phyloP scores from a whole-genome alignment of 2,888 invertebrate genomes.

The Callinectes sapidus region DNA sequence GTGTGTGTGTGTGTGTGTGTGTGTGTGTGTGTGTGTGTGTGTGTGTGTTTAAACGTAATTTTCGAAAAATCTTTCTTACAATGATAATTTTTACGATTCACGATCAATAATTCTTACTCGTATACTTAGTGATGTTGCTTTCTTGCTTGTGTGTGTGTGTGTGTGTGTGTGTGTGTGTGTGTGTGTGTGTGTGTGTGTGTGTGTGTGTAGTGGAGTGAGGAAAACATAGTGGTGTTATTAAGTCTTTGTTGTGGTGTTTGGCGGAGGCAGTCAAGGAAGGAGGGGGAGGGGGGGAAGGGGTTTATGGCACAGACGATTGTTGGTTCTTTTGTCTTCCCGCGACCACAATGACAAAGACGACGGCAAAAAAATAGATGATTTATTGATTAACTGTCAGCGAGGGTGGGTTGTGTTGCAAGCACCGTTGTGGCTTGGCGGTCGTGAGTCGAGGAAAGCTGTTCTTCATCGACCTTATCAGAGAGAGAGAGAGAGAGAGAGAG shows the following conservation, averaged over 20 bases:
- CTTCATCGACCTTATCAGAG: background rate
- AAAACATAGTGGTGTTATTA: background rate
- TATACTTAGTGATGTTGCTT: background rate
- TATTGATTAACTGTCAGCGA: slow-evolving; percentile 16
- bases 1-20: background rate
- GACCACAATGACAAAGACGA: slow-evolving; percentile 21
- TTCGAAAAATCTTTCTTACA: background rate
- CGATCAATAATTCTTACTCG: background rate
- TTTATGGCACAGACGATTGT: slow-evolving; percentile 16
- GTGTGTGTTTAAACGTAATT: too few relatives aligned
- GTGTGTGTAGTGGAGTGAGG: background rate
- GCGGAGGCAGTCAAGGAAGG: background rate
- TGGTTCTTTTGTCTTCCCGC: slow-evolving; percentile 14
- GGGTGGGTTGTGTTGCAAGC: slow-evolving; percentile 6
- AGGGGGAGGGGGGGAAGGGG: background rate
- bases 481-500: background rate
- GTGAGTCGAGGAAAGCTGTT: background rate
- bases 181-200: too few relatives aligned
- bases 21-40: slow-evolving; percentile 6
- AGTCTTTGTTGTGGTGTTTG: background rate
- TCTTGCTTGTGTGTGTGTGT: background rate
- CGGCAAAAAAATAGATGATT: background rate
- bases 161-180: background rate
- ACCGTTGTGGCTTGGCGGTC: background rate
- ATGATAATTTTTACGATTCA: background rate